A percentile compares a stretch with the other conserved stretches of the same genome.
These are phyloP conservation scores for Luffia ferchaultella DNA, from an alignment of 2,888 invertebrate species.

Conservation along the genomic window DNA sequence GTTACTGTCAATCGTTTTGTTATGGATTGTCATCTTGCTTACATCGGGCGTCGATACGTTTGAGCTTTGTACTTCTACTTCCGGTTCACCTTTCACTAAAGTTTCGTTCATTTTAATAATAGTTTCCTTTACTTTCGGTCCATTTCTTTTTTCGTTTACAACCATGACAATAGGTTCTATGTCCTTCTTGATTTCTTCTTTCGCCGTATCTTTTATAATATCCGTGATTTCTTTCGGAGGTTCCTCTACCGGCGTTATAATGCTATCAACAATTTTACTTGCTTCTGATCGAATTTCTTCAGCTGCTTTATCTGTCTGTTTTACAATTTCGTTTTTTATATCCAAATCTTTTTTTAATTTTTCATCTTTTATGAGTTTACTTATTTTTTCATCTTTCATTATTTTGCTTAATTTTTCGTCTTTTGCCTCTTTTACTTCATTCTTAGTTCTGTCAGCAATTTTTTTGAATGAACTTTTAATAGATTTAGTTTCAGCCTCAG, in stretches of 20 bases:
- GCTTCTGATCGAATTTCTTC: constrained; percentile 45
- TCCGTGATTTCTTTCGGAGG: constrained; percentile 25
- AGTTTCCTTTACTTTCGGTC: constrained; percentile 20
- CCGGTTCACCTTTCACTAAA: constrained; percentile 65
- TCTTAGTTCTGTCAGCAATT: constrained; percentile 32
- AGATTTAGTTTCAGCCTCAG: constrained; percentile 24
- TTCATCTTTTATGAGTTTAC: not conserved
- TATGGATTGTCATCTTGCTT: constrained; percentile 28
- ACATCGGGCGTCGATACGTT: constrained; percentile 50
- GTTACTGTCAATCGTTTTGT: constrained; percentile 35
- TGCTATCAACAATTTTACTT: constrained; percentile 50
- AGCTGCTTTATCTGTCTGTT: constrained; percentile 25
- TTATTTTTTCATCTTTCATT: constrained; percentile 27
- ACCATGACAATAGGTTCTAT: constrained; percentile 51
- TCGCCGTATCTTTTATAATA: constrained; percentile 19
- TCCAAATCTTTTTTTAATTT: constrained; percentile 10
- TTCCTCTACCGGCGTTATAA: constrained; percentile 54
- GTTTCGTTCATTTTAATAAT: constrained; percentile 44
- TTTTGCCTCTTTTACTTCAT: constrained; percentile 31
- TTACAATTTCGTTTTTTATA: constrained; percentile 24
- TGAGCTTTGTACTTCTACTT: constrained; percentile 68
- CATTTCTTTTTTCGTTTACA: constrained; percentile 44
- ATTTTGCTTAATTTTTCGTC: constrained; percentile 31
- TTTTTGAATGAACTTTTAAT: constrained; percentile 30
- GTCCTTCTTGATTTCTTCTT: constrained; percentile 22